phyloP scores from a whole-genome alignment of 2,888 invertebrate genomes.

The Xestia ashworthii region DNA sequence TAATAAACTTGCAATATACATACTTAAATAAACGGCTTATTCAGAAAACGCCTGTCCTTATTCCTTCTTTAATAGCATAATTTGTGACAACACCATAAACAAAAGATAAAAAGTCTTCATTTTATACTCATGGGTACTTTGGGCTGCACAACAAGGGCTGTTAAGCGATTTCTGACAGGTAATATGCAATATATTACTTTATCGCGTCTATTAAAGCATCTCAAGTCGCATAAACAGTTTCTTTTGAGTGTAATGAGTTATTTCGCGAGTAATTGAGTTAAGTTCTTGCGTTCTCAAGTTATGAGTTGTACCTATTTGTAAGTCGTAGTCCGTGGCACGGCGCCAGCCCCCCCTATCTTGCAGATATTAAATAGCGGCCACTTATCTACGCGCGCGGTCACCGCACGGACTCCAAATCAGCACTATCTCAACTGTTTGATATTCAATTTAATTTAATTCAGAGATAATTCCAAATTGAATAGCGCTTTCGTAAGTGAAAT shows the following conservation, averaged over 20 bases:
- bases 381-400: constrained; percentile 81
- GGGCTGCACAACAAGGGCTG: constrained; percentile 31
- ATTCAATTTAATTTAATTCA: constrained; percentile 80
- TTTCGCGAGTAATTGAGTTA: constrained; percentile 46
- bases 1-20: not conserved
- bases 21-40: constrained; percentile 9
- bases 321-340: constrained; percentile 74
- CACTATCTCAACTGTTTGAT: constrained; percentile 78
- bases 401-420: constrained; percentile 79
- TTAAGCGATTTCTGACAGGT: constrained; percentile 48
- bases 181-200: constrained; percentile 50
- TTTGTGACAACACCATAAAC: constrained; percentile 46
- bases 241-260: constrained; percentile 42
- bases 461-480: constrained; percentile 72
- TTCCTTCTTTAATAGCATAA: constrained; percentile 36
- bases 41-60: constrained; percentile 17
- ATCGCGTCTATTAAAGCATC: constrained; percentile 40
- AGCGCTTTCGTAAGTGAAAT: constrained; percentile 52
- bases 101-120: constrained; percentile 42
- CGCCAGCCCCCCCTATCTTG: constrained; percentile 73
- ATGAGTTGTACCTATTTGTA: constrained; percentile 66
- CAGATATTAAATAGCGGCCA: constrained; percentile 85
- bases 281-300: constrained; percentile 61
- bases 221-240: constrained; percentile 50
- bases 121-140: constrained; percentile 29